phyloP scores from a whole-genome alignment of 2,797 vertebrate species.

The Falco berigora region DNA sequence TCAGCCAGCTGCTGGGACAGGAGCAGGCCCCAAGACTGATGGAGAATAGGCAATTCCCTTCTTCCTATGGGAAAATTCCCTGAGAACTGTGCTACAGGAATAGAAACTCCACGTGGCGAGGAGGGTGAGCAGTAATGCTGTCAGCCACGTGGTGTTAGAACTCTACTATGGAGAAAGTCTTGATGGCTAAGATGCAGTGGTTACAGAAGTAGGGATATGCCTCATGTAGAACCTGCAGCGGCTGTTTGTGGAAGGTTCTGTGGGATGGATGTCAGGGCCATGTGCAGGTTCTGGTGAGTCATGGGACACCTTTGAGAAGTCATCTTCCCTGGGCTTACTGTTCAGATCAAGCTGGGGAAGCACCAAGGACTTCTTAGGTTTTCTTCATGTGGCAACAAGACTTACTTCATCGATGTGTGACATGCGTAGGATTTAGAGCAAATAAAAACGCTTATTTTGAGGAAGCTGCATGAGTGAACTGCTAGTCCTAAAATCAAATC shows the following conservation, averaged over 20 bases:
- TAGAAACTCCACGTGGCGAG: fast-evolving
- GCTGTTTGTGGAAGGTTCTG: not conserved
- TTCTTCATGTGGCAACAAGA: not conserved
- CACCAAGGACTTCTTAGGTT: not conserved
- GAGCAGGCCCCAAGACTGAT: not conserved
- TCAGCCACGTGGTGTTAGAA: not conserved
- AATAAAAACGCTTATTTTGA: not conserved
- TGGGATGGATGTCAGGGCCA: not conserved
- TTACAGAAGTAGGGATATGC: fast-evolving
- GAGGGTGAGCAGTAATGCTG: not conserved
- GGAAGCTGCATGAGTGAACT: not conserved
- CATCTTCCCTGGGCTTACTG: not conserved
- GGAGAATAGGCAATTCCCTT: not conserved
- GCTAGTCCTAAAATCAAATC: not conserved
- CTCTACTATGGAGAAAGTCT: not conserved
- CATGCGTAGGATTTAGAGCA: fast-evolving
- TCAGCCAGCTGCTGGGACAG: not conserved
- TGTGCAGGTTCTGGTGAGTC: not conserved
- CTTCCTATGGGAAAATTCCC: not conserved
- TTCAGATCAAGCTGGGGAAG: not conserved
- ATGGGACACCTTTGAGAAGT: not conserved
- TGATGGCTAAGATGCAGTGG: fast-evolving
- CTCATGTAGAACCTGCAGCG: fast-evolving
- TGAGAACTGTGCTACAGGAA: not conserved
- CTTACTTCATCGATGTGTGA: fast-evolving